Conservation (phyloP, 1,140 invertebrate genomes). For the Oedothorax gibbosus region DNA sequence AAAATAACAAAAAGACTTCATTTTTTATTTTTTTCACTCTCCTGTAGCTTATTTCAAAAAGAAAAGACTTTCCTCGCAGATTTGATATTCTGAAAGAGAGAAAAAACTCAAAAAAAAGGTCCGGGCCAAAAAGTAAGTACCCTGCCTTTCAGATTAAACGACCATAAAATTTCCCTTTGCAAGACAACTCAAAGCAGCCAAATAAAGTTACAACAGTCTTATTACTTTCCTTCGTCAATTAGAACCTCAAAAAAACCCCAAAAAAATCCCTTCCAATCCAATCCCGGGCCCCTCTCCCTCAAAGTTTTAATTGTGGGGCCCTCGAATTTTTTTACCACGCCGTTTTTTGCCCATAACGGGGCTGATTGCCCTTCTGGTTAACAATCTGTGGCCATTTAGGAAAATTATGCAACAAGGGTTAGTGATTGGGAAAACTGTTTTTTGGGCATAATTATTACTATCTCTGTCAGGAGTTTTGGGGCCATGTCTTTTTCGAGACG, state of each 20-base stretch:
- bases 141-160: slow-evolving; percentile 3
- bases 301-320: slow-evolving; percentile 55
- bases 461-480: slow-evolving; percentile 45
- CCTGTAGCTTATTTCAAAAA: no score
- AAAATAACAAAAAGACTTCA: no score
- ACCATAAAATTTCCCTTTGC: slow-evolving; percentile 49
- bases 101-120: no score
- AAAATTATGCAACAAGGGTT: slow-evolving; percentile 55
- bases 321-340: slow-evolving; percentile 46
- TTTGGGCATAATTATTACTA: slow-evolving; percentile 52
- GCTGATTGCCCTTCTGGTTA: slow-evolving; percentile 33
- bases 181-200: slow-evolving; percentile 45
- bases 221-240: slow-evolving; percentile 56
- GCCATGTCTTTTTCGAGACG: slow-evolving; percentile 36
- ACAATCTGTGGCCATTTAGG: slow-evolving; percentile 34
- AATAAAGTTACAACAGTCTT: slow-evolving; percentile 60
- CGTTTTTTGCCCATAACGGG: slow-evolving; percentile 22
- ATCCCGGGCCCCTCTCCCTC: slow-evolving; percentile 37
- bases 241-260: slow-evolving; percentile 51
- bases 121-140: no score
- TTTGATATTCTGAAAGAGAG: no score
- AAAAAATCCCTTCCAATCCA: slow-evolving; percentile 38
- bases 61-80: no score
- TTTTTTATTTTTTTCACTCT: no score
- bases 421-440: slow-evolving; percentile 48